Conservation (phyloP, 1,140 invertebrate species). For the Ceratina australensis region DNA sequence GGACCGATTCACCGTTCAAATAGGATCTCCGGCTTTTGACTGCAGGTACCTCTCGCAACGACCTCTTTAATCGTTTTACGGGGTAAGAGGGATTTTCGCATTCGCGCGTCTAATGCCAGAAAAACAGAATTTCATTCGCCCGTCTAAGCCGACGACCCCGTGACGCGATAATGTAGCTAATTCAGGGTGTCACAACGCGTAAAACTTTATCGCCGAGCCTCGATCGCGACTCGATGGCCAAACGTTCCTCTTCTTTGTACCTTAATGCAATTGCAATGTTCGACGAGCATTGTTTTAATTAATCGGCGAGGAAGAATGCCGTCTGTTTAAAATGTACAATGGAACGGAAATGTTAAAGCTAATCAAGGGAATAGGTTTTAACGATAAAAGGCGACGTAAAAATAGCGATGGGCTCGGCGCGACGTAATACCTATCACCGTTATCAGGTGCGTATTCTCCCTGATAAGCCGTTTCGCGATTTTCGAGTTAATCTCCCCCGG, state of each 20-base stretch:
- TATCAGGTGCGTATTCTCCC: no score
- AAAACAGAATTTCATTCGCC: constrained; percentile 6
- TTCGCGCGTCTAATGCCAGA: neutral
- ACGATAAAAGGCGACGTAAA: constrained; percentile 26
- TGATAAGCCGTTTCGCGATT: no score
- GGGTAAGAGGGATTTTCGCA: neutral
- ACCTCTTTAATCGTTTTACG: neutral
- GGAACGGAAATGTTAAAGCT: constrained; percentile 31
- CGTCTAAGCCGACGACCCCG: neutral
- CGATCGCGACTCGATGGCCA: neutral
- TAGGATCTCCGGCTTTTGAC: neutral
- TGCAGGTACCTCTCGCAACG: neutral
- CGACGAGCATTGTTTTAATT: constrained; percentile 6
- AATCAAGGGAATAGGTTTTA: constrained; percentile 1
- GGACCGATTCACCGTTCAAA: neutral
- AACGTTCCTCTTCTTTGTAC: constrained; percentile 12
- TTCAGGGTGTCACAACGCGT: no score
- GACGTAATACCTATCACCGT: neutral
- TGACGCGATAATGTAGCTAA: no score
- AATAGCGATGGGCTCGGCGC: neutral
- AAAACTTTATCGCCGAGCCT: neutral
- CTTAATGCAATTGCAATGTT: constrained; percentile 7
- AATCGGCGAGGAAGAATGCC: neutral
- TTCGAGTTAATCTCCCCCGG: no score
- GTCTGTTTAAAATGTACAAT: constrained; percentile 18